Conservation (phyloP, 2,888 invertebrate species). For the Argynnis bischoffii region DNA sequence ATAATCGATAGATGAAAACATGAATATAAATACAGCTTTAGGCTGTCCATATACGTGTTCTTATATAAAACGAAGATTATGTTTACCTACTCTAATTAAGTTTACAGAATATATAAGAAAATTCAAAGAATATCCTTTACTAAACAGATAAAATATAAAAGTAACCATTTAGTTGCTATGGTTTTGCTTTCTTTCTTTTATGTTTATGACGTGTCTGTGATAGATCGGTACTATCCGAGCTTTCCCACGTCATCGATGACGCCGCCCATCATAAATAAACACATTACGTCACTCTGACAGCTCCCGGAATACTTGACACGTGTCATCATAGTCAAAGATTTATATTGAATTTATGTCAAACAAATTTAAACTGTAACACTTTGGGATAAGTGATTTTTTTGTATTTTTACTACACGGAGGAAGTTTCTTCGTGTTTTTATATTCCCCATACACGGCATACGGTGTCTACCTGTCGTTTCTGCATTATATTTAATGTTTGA, state of each 20-base stretch:
- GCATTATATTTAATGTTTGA: conserved; percentile 62
- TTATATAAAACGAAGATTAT: too few species aligned
- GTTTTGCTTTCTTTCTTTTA: neutral
- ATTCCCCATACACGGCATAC: conserved; percentile 45
- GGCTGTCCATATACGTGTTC: too few species aligned
- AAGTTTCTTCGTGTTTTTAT: conserved; percentile 45
- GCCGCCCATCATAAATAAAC: conserved; percentile 68
- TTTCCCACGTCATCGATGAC: conserved; percentile 65
- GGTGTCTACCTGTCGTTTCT: conserved; percentile 64
- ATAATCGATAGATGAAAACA: too few species aligned
- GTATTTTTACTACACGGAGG: conserved; percentile 14
- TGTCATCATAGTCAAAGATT: conserved; percentile 63
- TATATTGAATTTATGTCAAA: conserved; percentile 41
- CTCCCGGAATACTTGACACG: conserved; percentile 68
- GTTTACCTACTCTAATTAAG: too few species aligned
- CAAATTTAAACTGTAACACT: conserved; percentile 42
- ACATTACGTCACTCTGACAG: conserved; percentile 73
- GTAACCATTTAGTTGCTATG: neutral
- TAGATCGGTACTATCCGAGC: conserved; percentile 37
- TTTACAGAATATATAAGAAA: too few species aligned
- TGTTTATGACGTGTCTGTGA: conserved; percentile 26
- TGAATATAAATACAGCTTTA: too few species aligned
- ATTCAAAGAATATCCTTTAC: too few species aligned
- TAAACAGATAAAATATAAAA: too few species aligned
- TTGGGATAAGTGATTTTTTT: conserved; percentile 38